Conservation (phyloP, 2,113 vertebrate genomes). For the Cryptotis parvus region DNA sequence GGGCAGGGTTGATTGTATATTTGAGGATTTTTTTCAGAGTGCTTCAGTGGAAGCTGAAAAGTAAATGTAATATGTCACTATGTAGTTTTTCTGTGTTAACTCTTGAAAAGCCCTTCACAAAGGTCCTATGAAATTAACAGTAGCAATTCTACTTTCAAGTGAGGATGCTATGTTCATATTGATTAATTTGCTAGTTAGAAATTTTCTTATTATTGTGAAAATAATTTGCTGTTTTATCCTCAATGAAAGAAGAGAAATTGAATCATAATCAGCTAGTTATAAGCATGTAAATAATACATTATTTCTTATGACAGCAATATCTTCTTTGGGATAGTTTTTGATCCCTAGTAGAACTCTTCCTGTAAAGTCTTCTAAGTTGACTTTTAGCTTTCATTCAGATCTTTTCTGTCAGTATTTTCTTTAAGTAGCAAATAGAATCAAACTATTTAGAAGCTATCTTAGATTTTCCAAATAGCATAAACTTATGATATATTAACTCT, state of each 20-base stretch:
- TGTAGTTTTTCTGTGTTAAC: neutral
- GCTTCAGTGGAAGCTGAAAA: neutral
- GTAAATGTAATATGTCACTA: neutral
- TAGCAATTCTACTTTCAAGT: neutral
- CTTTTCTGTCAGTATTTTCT: neutral
- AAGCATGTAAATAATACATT: neutral
- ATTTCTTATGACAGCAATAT: neutral
- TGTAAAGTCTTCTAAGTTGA: neutral
- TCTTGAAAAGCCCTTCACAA: constrained; percentile 24
- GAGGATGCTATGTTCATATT: neutral
- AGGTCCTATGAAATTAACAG: constrained; percentile 33
- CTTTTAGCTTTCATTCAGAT: neutral
- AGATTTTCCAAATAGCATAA: neutral
- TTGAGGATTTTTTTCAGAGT: too few species aligned
- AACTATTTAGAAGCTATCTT: neutral
- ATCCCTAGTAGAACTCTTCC: neutral
- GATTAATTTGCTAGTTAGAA: neutral
- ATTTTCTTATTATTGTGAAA: neutral
- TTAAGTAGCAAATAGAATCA: neutral
- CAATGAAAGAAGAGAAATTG: neutral
- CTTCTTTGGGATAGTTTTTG: neutral
- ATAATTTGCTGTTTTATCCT: neutral
- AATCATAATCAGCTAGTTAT: constrained; percentile 31
- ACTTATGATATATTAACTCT: neutral
- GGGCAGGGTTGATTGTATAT: too few species aligned